Evolutionary conservation across 2,888 invertebrate species (phyloP), one percentile per base, ranked within the genome.

Genomic region (Tricholauxania praeusta): DNA sequence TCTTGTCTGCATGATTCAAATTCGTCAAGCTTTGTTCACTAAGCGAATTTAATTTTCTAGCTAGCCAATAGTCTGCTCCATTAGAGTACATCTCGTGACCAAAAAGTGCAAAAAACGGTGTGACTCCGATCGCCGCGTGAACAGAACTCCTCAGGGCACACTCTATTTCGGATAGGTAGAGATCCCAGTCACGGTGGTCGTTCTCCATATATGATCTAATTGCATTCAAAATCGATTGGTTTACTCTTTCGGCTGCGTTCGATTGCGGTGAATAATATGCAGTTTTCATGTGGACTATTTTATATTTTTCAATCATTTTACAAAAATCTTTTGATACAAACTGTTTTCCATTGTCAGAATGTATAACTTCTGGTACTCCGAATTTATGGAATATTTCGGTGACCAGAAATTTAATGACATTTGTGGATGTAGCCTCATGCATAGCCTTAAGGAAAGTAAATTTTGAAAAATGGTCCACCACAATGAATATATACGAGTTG

Each of bases 161-260:
- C 2, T 74, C 72, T 7, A 76, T 76, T 4, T 76, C 72, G 10
- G 74, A 67, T 6, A 78, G 22, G 28, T 74, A 69, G 0, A 57
- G 12, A 51, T 78, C 78, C 76, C 77, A 76, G 4, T 74, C 68
- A 10, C 70, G 28, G 6, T 78, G 78, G 22, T 76, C 76, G 0
- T 71, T 22, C 12, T 75, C 63, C 0, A 77, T 12, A 51, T 75
- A 74, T 0, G 74, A 32, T 22, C 77, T 53, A 6, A 85, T 80
- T 60, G 80, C 80, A 0, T 82, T 79, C 8, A 81, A 78, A 0
- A 85, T 66, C 0, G 80, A 80, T 32, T 80, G 74, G 69, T 85
- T 85, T 0, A 81, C 78, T 0, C 82, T 72, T 70, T 85, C 85
- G 0, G 82, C 81, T 2, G 82, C 82, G 73, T 85, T 85, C 0